A percentile compares a stretch with the other conserved stretches of the same genome.
These are phyloP conservation scores for Melanotaenia boesemani DNA, from an alignment of 2,797 vertebrate genomes.

Conservation along the genomic window DNA sequence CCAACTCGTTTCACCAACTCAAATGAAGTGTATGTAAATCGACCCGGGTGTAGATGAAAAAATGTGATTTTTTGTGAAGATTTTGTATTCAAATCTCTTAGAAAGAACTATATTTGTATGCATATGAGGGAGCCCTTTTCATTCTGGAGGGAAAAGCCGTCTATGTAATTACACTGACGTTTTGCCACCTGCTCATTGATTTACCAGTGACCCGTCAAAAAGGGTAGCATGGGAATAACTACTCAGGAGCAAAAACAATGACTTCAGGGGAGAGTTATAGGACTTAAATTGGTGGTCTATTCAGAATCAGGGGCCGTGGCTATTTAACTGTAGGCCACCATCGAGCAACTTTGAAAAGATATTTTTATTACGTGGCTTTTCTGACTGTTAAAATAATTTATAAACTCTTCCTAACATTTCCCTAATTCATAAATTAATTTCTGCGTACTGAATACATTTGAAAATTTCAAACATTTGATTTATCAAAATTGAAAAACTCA, in stretches of 20 bases:
- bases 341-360: constrained; percentile 36
- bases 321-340: constrained; percentile 38
- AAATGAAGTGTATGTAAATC: constrained; percentile 88
- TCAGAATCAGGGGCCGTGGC: constrained; percentile 44
- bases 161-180: constrained; percentile 96
- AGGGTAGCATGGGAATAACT: constrained; percentile 97
- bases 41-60: constrained; percentile 80
- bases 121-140: constrained; percentile 78
- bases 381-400: constrained; percentile 2
- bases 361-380: constrained; percentile 21
- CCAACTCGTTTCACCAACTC: constrained; percentile 85
- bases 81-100: constrained; percentile 82
- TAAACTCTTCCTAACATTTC: constrained; percentile 4
- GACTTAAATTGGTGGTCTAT: constrained; percentile 63
- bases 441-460: not conserved
- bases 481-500: not conserved
- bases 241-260: constrained; percentile 73
- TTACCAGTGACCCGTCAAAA: constrained; percentile 99
- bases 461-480: not conserved
- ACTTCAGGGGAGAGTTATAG: constrained; percentile 69
- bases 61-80: constrained; percentile 80
- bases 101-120: constrained; percentile 85
- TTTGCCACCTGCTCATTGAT: constrained; percentile 98
- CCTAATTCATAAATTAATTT: not conserved
- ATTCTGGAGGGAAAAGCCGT: constrained; percentile 80